Evolutionary conservation across 2,888 invertebrate species (phyloP).

Genomic region (Melikaiella ostensackeni): DNA sequence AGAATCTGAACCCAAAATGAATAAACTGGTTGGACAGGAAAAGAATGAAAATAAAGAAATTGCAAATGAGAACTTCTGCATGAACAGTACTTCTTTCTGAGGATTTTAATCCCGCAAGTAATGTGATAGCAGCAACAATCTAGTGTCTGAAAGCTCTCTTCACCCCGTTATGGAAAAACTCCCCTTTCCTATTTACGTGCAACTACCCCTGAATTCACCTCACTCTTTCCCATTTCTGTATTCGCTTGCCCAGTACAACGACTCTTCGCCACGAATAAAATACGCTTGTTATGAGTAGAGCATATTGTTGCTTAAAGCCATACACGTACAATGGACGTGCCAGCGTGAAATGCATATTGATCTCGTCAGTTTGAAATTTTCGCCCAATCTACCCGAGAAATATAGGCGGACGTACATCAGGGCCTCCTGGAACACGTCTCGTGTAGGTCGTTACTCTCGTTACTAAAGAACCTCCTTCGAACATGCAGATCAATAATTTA

Average conservation of each 20-base stretch:
- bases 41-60: constrained; percentile 51
- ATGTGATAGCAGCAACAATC: constrained; percentile 59
- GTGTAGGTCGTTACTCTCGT: constrained; percentile 47
- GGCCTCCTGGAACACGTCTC: neutral
- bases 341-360: constrained; percentile 60
- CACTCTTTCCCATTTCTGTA: constrained; percentile 32
- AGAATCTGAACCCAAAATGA: constrained; percentile 38
- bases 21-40: constrained; percentile 42
- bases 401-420: constrained; percentile 9
- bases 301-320: constrained; percentile 55
- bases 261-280: constrained; percentile 46
- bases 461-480: constrained; percentile 55
- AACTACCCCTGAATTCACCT: constrained; percentile 44
- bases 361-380: constrained; percentile 58
- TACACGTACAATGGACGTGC: constrained; percentile 56
- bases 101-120: constrained; percentile 71
- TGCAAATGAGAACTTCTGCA: constrained; percentile 72
- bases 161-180: constrained; percentile 5
- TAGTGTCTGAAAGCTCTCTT: constrained; percentile 9
- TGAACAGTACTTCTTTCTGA: constrained; percentile 69
- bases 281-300: constrained; percentile 52
- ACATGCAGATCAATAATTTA: no score
- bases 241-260: neutral
- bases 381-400: constrained; percentile 54
- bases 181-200: constrained; percentile 43